Evolutionary conservation across 2,888 invertebrate genomes (phyloP).

Genomic region (Periphyllus acericola): DNA sequence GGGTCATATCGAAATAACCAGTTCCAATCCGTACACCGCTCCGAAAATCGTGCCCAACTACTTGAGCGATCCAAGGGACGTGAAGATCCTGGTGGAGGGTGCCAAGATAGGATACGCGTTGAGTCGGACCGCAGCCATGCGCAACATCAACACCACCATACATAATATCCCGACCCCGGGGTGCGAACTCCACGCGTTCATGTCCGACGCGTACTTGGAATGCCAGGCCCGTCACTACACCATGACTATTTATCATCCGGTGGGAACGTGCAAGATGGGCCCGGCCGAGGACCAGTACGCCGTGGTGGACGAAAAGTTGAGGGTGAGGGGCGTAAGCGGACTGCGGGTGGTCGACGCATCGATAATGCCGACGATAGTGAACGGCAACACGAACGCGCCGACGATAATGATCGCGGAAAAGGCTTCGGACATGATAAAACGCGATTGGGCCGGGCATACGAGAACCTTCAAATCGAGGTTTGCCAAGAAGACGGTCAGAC

Average conservation of each 20-base stretch:
- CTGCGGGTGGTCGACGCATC: constrained; percentile 84
- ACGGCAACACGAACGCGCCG: constrained; percentile 85
- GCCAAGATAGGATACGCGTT: constrained; percentile 76
- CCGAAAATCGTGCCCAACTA: constrained; percentile 92
- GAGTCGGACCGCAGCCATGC: constrained; percentile 73
- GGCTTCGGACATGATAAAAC: constrained; percentile 83
- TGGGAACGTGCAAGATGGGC: constrained; percentile 85
- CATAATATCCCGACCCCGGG: constrained; percentile 76
- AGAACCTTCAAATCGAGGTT: not conserved
- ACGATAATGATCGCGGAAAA: constrained; percentile 87
- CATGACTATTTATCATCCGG: constrained; percentile 84
- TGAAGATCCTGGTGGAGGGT: constrained; percentile 77
- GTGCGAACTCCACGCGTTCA: constrained; percentile 73
- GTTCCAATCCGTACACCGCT: constrained; percentile 76
- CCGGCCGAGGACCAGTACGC: constrained; percentile 72
- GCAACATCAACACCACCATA: constrained; percentile 73
- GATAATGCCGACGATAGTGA: constrained; percentile 82
- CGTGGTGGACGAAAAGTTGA: constrained; percentile 78
- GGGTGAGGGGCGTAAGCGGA: constrained; percentile 75
- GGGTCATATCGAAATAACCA: constrained; percentile 76
- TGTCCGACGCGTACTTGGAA: constrained; percentile 80
- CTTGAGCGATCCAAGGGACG: constrained; percentile 77
- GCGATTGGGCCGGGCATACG: constrained; percentile 72
- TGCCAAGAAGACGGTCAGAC: constrained; percentile 22
- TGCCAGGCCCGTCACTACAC: constrained; percentile 81